Conservation (phyloP, 2,113 vertebrate genomes). For the Petroica traversi region DNA sequence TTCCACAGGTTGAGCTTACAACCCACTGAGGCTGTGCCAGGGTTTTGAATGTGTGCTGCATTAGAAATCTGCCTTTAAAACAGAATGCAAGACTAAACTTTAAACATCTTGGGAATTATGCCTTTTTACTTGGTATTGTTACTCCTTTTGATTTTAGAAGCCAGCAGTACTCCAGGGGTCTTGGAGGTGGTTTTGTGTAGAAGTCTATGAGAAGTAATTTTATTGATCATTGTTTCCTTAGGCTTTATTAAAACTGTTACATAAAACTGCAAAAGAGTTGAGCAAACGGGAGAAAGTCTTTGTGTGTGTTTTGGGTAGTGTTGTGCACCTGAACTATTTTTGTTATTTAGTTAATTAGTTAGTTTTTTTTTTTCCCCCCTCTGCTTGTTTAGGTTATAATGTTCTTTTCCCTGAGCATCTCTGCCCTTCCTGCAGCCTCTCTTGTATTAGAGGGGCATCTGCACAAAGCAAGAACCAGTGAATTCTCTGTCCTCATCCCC, state of each 20-base stretch:
- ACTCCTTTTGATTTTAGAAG: not conserved
- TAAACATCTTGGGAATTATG: not conserved
- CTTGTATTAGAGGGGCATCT: not conserved
- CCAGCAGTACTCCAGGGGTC: not conserved
- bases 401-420: not conserved
- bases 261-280: not conserved
- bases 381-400: not conserved
- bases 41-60: not conserved
- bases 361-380: not conserved
- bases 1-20: not conserved
- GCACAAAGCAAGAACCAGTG: not conserved
- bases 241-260: not conserved
- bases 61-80: not conserved
- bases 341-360: too few species aligned
- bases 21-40: fast-evolving
- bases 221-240: not conserved
- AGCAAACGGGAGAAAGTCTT: not conserved
- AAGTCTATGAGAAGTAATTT: not conserved
- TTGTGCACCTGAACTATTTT: not conserved
- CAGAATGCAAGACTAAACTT: not conserved
- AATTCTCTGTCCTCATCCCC: not conserved
- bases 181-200: not conserved
- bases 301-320: not conserved
- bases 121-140: not conserved
- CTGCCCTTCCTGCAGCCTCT: not conserved